These are phyloP conservation scores for Apantesis nais DNA, from an alignment of 2,888 invertebrate genomes.

Conservation along the genomic window DNA sequence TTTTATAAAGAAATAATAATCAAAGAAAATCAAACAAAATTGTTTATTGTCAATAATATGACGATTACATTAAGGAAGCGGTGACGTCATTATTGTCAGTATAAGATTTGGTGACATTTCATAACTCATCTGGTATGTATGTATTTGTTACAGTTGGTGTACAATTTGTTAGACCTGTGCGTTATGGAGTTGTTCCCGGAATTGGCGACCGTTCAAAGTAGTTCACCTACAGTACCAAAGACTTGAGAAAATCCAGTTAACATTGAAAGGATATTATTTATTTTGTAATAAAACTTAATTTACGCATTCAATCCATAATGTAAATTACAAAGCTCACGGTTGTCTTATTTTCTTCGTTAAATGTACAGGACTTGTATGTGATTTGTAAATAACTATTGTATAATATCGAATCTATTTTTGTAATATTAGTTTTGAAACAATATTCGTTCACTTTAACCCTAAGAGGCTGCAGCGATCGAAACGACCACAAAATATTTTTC, in stretches of 20 bases:
- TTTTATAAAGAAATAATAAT: too few species aligned
- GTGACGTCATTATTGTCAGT: background rate
- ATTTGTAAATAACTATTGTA: slow-evolving; percentile 58
- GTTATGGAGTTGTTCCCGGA: slow-evolving; percentile 92
- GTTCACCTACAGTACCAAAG: slow-evolving; percentile 55
- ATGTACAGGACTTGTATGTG: slow-evolving; percentile 41
- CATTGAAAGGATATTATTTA: slow-evolving; percentile 27
- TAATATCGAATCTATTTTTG: slow-evolving; percentile 69
- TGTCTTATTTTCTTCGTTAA: slow-evolving; percentile 28
- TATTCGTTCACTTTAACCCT: slow-evolving; percentile 42
- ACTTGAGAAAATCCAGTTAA: slow-evolving; percentile 58
- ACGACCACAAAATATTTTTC: slow-evolving; percentile 51
- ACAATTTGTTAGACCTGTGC: slow-evolving; percentile 91
- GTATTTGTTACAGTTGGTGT: slow-evolving; percentile 86
- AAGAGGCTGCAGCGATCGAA: slow-evolving; percentile 48
- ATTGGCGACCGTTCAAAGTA: slow-evolving; percentile 57
- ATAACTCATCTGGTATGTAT: background rate
- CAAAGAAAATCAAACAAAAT: too few species aligned
- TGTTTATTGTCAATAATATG: too few species aligned
- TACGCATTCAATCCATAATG: slow-evolving; percentile 39
- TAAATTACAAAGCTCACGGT: slow-evolving; percentile 43
- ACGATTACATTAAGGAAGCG: background rate
- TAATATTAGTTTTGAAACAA: slow-evolving; percentile 60
- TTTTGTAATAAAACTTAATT: slow-evolving; percentile 35
- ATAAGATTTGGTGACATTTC: background rate